Conservation (phyloP, 2,113 vertebrate species). For the Rhineura floridana region DNA sequence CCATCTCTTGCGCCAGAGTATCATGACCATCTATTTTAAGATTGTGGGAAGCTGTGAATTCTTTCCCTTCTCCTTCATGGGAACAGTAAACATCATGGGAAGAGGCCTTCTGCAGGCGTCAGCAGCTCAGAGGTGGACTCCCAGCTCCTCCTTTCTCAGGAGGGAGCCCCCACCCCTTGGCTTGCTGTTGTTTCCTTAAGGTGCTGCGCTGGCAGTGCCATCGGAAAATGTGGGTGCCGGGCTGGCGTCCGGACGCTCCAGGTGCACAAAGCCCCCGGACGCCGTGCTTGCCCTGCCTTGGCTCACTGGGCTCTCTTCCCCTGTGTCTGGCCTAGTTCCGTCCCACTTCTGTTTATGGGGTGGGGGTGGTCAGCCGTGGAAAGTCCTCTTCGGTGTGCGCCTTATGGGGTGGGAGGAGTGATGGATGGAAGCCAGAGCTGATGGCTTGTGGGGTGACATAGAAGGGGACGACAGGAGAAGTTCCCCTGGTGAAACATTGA, state of each 20-base stretch:
- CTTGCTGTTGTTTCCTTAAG: too few relatives aligned
- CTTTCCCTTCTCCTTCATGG: slow-evolving; percentile 24
- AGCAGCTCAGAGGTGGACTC: background rate
- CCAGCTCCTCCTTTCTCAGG: background rate
- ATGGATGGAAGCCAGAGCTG: too few relatives aligned
- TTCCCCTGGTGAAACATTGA: background rate
- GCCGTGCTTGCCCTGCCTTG: background rate
- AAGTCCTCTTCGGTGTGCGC: background rate
- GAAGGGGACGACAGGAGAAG: background rate
- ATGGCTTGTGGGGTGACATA: too few relatives aligned
- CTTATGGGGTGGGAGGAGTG: too few relatives aligned
- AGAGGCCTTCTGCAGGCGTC: background rate
- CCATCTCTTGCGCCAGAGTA: background rate
- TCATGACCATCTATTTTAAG: slow-evolving; percentile 49
- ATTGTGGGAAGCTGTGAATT: background rate
- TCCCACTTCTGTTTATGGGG: too few relatives aligned
- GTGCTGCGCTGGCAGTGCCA: too few relatives aligned
- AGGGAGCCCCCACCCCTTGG: background rate
- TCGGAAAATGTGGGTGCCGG: too few relatives aligned
- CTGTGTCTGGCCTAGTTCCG: slow-evolving; percentile 42
- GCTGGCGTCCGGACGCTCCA: too few relatives aligned
- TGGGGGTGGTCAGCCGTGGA: too few relatives aligned
- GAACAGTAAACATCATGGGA: background rate
- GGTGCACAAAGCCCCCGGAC: too few relatives aligned
- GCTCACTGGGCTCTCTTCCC: background rate